Conservation (phyloP, 92 coral and sea anemone species). For the Epizoanthus illoricatus region DNA sequence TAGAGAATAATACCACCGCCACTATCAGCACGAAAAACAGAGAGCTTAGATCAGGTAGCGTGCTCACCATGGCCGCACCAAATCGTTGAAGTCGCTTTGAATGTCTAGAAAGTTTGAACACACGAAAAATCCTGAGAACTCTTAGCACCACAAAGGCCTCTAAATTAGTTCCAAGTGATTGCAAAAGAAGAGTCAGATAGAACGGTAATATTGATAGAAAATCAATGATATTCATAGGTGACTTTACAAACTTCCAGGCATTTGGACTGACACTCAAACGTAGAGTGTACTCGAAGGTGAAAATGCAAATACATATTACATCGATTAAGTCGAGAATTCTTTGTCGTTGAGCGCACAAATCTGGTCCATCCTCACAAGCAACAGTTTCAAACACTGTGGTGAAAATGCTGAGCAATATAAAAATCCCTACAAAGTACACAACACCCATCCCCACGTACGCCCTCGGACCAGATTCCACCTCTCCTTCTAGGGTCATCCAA, state of each 20-base stretch:
- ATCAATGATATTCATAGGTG: constrained; percentile 87
- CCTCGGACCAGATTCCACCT: constrained; percentile 70
- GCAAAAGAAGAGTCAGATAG: constrained; percentile 66
- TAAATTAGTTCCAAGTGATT: constrained; percentile 70
- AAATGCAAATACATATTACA: constrained; percentile 74
- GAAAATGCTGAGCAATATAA: constrained; percentile 87
- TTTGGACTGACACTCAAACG: constrained; percentile 76
- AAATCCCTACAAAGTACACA: constrained; percentile 80
- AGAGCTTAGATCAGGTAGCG: constrained; percentile 77
- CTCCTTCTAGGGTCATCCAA: constrained; percentile 82
- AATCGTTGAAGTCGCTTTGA: constrained; percentile 87
- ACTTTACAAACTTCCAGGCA: constrained; percentile 58
- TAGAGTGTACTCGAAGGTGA: constrained; percentile 75
- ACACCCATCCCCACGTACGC: constrained; percentile 68
- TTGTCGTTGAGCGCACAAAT: constrained; percentile 61
- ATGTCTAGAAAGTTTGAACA: constrained; percentile 87
- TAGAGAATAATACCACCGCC: constrained; percentile 86
- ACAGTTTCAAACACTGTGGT: constrained; percentile 93
- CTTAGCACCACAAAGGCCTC: constrained; percentile 90
- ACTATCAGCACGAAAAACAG: constrained; percentile 77
- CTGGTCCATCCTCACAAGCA: constrained; percentile 68
- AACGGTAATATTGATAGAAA: constrained; percentile 88
- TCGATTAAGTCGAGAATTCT: constrained; percentile 77
- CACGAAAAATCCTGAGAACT: constrained; percentile 88
- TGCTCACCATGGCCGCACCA: constrained; percentile 78